Percentiles rank a stretch among this genome's conserved stretches.
phyloP scores from a whole-genome alignment of 2,797 vertebrate species.

The Kryptolebias ocellatus region DNA sequence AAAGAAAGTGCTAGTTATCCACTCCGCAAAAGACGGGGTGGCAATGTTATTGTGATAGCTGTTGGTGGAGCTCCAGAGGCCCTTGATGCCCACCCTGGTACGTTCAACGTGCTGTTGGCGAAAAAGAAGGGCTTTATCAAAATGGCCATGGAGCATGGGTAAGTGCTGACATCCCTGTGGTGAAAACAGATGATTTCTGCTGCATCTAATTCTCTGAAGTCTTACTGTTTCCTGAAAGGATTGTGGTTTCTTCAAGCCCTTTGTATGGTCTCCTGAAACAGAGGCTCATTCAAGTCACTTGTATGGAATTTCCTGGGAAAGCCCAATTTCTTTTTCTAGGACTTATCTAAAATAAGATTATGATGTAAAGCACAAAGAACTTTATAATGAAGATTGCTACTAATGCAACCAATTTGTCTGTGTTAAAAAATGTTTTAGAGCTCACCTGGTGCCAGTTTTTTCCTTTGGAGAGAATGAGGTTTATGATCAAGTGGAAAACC shows the following conservation, averaged over 20 bases:
- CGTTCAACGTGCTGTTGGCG: constrained; percentile 83
- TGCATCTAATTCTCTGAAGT: constrained; percentile 14
- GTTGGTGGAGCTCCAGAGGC: constrained; percentile 91
- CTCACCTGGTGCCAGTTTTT: constrained; percentile 89
- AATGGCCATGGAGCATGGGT: constrained; percentile 90
- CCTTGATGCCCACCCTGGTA: constrained; percentile 88
- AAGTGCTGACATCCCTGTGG: constrained; percentile 40
- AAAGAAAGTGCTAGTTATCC: constrained; percentile 85
- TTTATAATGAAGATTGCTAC: not conserved
- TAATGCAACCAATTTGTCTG: not conserved
- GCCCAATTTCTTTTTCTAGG: constrained; percentile 6
- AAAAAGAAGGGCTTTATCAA: constrained; percentile 94
- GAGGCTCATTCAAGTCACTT: constrained; percentile 40
- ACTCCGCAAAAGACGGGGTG: constrained; percentile 75
- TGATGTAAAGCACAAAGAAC: not conserved
- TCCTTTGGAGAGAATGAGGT: constrained; percentile 96
- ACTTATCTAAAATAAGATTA: constrained; percentile 8
- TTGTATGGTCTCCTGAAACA: constrained; percentile 42
- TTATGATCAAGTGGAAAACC: constrained; percentile 88
- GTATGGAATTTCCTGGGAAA: constrained; percentile 39
- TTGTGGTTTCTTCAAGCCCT: constrained; percentile 4
- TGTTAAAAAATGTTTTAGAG: constrained; percentile 67
- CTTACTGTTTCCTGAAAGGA: constrained; percentile 11
- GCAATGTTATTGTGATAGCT: constrained; percentile 84
- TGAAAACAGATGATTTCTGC: constrained; percentile 1